Evolutionary conservation across 37 sponge, comb jelly and placozoan species (phyloP), one percentile per base, ranked within the genome.

Genomic region (Sycon ciliatum): DNA sequence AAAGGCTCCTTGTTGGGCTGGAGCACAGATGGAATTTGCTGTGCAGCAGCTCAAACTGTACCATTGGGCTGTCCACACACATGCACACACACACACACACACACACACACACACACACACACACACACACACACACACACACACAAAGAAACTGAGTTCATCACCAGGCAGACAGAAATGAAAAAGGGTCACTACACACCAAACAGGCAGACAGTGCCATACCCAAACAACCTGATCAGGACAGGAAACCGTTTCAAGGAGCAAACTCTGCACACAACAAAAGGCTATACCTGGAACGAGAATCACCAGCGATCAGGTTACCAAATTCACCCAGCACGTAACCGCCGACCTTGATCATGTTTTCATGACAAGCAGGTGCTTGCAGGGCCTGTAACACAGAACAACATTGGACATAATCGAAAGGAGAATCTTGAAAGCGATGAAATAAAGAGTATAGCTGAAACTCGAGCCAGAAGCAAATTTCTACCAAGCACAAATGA

Each of bases 331-430:
- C 95, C 38, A 94, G 55, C 38, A 94, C 82, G 71, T 94, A 94
- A 0, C 83, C 90, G 11, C 95, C 95, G 23, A 94, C 95, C 57
- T 94, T 94, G 36, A 94, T 76, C 95, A 94, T 94, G 71, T 84
- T 94, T 73, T 94, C 95, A 34, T 94, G 95, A 78, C 95, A 94
- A 6, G 95, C 85, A n/a, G 95, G 88, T 33, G 95, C 95, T 78
- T 94, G 95, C 20, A 94, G 77, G 0, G 95, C 84, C 93, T 92
- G 60, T 6, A 16, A 18, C n/a, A 35, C 32, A 57, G 31, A 11
- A 57, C 9, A 9, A 52, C 7, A 57, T 11, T 68, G 70, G 9
- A 36, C 66, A 74, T 13, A 24, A 36, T 22, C 6, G 4, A 11
- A 33, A 23, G 5, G 16, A 34, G 68, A 74, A 69, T 28, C 66